Base-by-base conservation (phyloP, 2,888 invertebrate species). In the Agrochola circellaris region DNA sequence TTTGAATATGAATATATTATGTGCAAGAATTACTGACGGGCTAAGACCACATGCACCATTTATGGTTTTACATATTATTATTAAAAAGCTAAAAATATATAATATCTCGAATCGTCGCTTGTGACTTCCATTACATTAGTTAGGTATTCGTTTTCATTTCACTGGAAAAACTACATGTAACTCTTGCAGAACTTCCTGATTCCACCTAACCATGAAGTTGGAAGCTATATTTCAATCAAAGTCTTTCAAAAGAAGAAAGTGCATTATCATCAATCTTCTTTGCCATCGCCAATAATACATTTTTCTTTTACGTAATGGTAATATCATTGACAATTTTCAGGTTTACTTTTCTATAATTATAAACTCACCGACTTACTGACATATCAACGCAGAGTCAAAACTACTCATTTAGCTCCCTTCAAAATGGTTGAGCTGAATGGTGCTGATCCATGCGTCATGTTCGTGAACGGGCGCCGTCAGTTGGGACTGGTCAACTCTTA, bases 261-360 rank as follows among this genome's bases (percentile, higher is more conserved):
- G 81, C 81, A 81, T 67, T 81, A 75, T 75, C 75, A 67, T 81
- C 58, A 38, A 64, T 81, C 71, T 75, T 80, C 34, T 61, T 80
- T 51, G 42, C 34, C 48, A 26, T 42, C 23, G 56, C 45, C n/a
- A 68, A 30, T 65, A 79, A 56, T 26, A 51, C 20, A 42, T 34
- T 64, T 26, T 79, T 68, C 34, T 42, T 13, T 13, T 42, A n/a
- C 17, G 7, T 20, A 68, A 70, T 17, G 7, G 3, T 48, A 58
- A 45, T 45, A 51, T 66, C 13, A 61, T 48, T 30, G 26, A 38
- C 11, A 20, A 58, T 58, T 48, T 61, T 66, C 5, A 74, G n/a
- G 8, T 42, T 15, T 15, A n/a, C 7, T 20, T 65, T 26, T 13
- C 9, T 38, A 34, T 2, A 30, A 30, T 4, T 34, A 4, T 34